Conservation (phyloP, 2,797 vertebrate species). For the Pseudochromis fuscus region DNA sequence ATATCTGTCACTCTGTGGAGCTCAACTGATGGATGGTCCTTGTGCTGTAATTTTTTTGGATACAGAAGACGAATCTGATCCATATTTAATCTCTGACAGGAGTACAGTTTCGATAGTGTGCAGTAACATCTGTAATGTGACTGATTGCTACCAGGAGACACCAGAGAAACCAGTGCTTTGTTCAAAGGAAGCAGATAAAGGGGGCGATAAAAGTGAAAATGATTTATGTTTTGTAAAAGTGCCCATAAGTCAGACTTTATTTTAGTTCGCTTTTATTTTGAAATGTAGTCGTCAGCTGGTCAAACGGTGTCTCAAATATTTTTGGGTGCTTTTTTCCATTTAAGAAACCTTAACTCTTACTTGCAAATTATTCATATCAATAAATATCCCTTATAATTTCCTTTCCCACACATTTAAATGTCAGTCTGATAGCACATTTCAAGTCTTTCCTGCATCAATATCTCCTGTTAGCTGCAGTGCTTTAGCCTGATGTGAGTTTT, state of each 20-base stretch:
- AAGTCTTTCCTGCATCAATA: neutral
- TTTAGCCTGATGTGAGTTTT: neutral
- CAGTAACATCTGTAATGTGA: conserved; percentile 33
- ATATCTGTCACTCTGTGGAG: no score
- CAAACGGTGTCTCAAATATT: neutral
- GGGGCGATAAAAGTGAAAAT: conserved; percentile 15
- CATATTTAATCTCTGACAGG: conserved; percentile 8
- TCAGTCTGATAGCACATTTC: neutral
- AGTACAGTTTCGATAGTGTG: conserved; percentile 7
- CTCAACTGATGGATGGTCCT: neutral
- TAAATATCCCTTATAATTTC: neutral
- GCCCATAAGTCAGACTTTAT: conserved; percentile 1
- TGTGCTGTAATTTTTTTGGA: neutral
- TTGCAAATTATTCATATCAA: no score
- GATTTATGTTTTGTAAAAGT: conserved; percentile 16
- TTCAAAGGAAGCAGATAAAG: conserved; percentile 9
- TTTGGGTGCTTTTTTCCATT: neutral
- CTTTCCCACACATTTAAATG: no score
- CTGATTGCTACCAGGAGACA: conserved; percentile 51
- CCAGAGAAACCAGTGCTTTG: conserved; percentile 21
- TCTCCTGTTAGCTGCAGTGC: neutral
- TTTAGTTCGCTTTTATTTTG: conserved; percentile 4
- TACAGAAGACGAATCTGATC: neutral
- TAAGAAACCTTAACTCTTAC: neutral
- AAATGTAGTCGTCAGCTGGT: neutral